Base-by-base conservation (phyloP, 92 coral and sea anemone species). In the Siderastrea siderea region DNA sequence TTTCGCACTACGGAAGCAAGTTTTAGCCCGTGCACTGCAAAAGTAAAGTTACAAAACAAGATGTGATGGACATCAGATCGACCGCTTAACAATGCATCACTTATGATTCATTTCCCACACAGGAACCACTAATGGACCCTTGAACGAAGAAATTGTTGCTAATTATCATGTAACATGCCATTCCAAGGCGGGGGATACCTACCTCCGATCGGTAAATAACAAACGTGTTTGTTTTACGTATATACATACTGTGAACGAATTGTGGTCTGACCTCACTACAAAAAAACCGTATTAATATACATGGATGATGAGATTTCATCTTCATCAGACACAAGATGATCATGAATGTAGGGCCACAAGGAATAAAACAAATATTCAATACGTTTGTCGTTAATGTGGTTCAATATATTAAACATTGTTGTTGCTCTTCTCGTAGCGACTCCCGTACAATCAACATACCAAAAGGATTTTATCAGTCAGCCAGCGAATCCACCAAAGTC, bases 171-270 rank as follows among this genome's bases (percentile, higher is more conserved):
- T 78, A 71, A 53, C 77, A 94, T 94, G 98, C 98, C 98, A 43
- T 92, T 83, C 80, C 98, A 94, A 64, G 86, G 82, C 73, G 66
- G 88, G 19, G 85, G 98, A 26, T 94, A 89, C 84, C 89, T 94
- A 13, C 98, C 98, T 46, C 92, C 98, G n/a, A 87, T 94, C 15
- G 95, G 98, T 94, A 75, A 89, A 91, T 60, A 67, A 59, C 77
- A 13, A 26, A 46, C 19, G 13, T 15, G 3, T 8, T 3, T 26
- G 38, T 26, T 26, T 26, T 26, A 26, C 65, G 12, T 3, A 11
- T 11, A 17, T 26, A 26, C 38, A 26, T 26, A 26, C 38, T 26
- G 38, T 26, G 38, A 26, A 26, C 38, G 38, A 26, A 26, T 26
- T 26, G 38, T 26, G 38, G 38, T 26, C 0, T 26, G 38, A 26